Evolutionary conservation across 2,888 invertebrate species (phyloP), one percentile per base, ranked within the genome.

Genomic region (Erebia ligea): DNA sequence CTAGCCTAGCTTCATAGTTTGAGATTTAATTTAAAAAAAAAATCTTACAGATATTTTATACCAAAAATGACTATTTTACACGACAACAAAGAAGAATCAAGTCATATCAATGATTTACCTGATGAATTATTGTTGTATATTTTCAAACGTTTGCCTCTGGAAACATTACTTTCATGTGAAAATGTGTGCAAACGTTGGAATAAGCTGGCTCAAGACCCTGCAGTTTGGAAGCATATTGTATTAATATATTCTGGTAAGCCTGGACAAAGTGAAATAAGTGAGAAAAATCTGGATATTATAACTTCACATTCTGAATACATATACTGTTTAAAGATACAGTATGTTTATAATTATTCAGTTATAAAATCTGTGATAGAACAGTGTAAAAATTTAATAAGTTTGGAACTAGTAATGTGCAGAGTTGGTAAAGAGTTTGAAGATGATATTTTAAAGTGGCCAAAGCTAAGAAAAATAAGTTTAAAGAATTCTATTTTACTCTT

Each of bases 381-480:
- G 71, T 92, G 93, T 77, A 72, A 75, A 21, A 87, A 92, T 76
- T 81, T 94, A 56, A 81, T 80, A 42, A 86, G 88, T 21, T 74
- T 94, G 21, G 91, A 92, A 79, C 77, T 93, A 65, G 83, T 91
- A 1, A 93, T 93, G 93, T 93, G 93, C 72, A 80, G 86, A 64
- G 80, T 93, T 42, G 80, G 80, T 67, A 86, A 86, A 74, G 86
- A 88, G 50, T 86, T 93, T 74, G 86, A 87, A 78, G 76, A 83
- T 21, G 86, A 89, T 70, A 71, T 92, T 45, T 80, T 75, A 40
- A 86, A 76, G 68, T 91, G 90, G 89, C 84, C 86, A 11, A 81
- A 87, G 65, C 77, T 94, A 45, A 87, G 80, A 71, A 89, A 85
- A 76, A 79, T 94, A 9, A 87, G 82, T 78, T 81, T 94, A 58